Evolutionary conservation across 2,113 vertebrate genomes (phyloP).

Genomic region (Neodontobutis hainanensis): DNA sequence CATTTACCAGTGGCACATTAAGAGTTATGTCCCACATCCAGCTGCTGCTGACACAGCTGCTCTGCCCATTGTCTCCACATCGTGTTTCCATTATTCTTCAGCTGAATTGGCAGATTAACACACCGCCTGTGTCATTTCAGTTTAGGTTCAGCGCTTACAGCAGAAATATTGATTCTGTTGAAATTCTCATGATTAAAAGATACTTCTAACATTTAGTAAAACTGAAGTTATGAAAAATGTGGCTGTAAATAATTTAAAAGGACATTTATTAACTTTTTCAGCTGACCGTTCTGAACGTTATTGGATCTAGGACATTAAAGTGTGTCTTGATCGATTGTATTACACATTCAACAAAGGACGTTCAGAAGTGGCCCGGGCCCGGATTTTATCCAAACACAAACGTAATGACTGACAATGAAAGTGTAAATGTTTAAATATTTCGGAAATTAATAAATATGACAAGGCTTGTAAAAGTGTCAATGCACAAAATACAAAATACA

Average conservation of each 20-base stretch:
- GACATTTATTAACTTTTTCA: neutral
- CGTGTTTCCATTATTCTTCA: conserved; percentile 10
- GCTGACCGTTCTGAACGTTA: neutral
- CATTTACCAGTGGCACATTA: neutral
- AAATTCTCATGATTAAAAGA: neutral
- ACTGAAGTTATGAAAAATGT: neutral
- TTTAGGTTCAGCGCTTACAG: conserved; percentile 1
- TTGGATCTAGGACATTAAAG: neutral
- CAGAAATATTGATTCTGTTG: conserved; percentile 2
- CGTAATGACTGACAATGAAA: neutral
- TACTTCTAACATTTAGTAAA: neutral
- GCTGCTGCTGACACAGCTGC: conserved; percentile 16
- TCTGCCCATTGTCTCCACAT: conserved; percentile 11
- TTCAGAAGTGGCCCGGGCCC: neutral
- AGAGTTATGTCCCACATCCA: conserved; percentile 10
- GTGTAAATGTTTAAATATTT: too few relatives aligned
- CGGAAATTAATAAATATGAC: too few relatives aligned
- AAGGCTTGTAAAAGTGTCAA: too few relatives aligned
- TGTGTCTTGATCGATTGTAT: neutral
- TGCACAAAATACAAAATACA: too few relatives aligned
- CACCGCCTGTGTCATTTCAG: neutral
- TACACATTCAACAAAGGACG: neutral
- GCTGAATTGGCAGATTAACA: conserved; percentile 20
- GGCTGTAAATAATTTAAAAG: too few relatives aligned
- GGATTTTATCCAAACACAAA: too few relatives aligned